Evolutionary conservation across 2,113 vertebrate species (phyloP), one percentile per base, ranked within the genome.

Genomic region (Engraulis encrasicolus): DNA sequence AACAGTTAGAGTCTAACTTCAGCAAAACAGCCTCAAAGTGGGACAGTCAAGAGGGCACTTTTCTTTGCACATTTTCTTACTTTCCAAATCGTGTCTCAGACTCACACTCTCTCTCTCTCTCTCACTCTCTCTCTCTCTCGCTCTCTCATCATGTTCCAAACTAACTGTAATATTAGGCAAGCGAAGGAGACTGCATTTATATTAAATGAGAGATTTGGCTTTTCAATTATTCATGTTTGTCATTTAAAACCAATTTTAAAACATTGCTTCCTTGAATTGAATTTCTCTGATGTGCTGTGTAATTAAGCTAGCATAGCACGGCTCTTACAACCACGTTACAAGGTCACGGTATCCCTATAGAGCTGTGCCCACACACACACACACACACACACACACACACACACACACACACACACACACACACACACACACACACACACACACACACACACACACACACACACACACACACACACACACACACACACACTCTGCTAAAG

Each of bases 141-240:
- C 40, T 45, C 40, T 45, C 40, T 71, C 27, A 66, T 11, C 27
- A 66, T 11, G 23, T 66, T 66, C 11, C 58, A 27, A 2, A n/a
- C n/a, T n/a, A n/a, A n/a, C 23, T 31, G 27, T 14, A 66, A 31
- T 66, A 66, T 66, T 23, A 14, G 58, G 12, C 1, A 66, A 66
- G 66, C 17, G 31, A 74, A 34, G 34, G 66, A 74, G 66, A 27
- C 27, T 31, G 14, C 15, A 19, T 74, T 74, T 17, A 74, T 74
- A 66, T 31, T 31, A 74, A 74, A 27, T 34, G 31, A 34, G 31
- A 17, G 23, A 45, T 45, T 45, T 45, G 4, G 40, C 58, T 66
- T 31, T 66, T 66, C 58, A 31, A 66, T 66, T 66, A 66, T 31
- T 66, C 27, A 66, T 66, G 58, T 66, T 66, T 31, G 58, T 66